phyloP scores from a whole-genome alignment of 2,113 vertebrate genomes.

The Lasiurus borealis region DNA sequence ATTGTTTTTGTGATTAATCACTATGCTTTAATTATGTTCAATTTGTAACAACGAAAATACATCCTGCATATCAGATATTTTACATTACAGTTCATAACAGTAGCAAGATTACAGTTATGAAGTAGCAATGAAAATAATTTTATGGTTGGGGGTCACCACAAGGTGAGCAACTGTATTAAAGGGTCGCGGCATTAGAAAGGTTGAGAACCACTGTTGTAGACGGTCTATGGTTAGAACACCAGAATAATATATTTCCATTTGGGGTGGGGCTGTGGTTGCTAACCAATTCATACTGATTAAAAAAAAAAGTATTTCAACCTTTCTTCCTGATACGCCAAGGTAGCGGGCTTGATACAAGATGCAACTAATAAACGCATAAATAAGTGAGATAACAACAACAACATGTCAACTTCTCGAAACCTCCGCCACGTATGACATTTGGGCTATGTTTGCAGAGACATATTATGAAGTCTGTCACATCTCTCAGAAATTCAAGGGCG shows the following conservation, averaged over 20 bases:
- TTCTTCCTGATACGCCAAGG: too few species aligned
- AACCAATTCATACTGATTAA: background rate
- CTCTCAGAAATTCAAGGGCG: constrained; percentile 14
- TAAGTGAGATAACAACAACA: background rate
- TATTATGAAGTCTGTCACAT: constrained; percentile 6
- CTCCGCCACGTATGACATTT: background rate
- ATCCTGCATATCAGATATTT: too few species aligned
- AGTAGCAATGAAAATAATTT: too few species aligned
- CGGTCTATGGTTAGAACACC: background rate
- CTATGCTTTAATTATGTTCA: too few species aligned
- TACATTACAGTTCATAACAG: too few species aligned
- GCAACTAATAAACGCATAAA: background rate
- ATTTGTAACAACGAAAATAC: too few species aligned
- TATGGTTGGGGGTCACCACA: too few species aligned
- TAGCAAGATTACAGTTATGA: too few species aligned
- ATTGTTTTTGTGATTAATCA: too few species aligned
- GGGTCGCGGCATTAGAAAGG: too few species aligned
- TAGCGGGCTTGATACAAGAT: background rate
- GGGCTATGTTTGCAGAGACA: background rate
- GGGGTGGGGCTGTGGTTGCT: background rate
- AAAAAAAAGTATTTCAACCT: background rate
- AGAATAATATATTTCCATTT: background rate
- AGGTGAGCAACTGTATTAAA: too few species aligned
- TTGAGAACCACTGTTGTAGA: too few species aligned
- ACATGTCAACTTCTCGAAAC: constrained; percentile 27